phyloP scores from a whole-genome alignment of 2,797 vertebrate species.

The Fundulus diaphanus region DNA sequence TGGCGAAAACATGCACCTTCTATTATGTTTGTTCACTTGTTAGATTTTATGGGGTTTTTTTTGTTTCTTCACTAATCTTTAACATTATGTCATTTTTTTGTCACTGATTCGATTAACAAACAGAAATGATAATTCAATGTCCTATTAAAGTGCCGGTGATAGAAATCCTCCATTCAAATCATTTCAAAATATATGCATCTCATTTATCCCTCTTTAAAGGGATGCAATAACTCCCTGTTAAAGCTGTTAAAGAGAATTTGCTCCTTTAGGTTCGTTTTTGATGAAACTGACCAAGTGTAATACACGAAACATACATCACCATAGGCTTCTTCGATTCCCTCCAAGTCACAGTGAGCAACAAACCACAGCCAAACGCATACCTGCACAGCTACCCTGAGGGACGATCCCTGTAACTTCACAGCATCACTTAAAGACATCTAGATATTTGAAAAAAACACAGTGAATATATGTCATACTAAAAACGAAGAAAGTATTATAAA shows the following conservation, averaged over 20 bases:
- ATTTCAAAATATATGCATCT: not conserved
- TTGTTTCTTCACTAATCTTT: no score
- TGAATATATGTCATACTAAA: no score
- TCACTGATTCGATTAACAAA: not conserved
- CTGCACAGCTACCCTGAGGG: not conserved
- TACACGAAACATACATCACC: not conserved
- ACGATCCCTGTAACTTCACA: not conserved
- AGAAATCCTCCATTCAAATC: not conserved
- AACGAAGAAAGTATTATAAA: not conserved
- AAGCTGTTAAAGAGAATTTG: no score
- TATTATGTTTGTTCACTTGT: not conserved
- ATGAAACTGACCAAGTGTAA: not conserved
- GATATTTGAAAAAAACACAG: not conserved
- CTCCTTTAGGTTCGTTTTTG: no score
- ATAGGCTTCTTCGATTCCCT: not conserved
- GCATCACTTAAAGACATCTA: not conserved
- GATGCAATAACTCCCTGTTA: not conserved
- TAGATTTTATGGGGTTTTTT: no score
- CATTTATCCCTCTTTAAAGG: not conserved
- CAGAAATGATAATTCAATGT: not conserved
- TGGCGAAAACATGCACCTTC: not conserved
- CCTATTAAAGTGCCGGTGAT: not conserved
- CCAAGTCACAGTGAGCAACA: not conserved
- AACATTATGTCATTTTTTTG: not conserved
- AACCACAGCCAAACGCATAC: not conserved